Conservation (phyloP, 2,113 vertebrate species). For the Lipotes vexillifer region DNA sequence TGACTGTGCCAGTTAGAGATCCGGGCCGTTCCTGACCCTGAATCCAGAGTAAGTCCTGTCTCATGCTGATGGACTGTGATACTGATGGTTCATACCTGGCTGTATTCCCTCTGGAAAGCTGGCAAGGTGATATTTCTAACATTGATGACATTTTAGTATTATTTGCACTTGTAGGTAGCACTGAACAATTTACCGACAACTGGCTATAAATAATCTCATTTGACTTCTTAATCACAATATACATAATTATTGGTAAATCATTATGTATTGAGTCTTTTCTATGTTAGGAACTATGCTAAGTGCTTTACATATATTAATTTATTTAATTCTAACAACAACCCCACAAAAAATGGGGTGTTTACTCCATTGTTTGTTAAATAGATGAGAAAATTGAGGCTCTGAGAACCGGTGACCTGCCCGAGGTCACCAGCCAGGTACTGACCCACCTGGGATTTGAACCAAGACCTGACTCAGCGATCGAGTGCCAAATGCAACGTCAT, state of each 20-base stretch:
- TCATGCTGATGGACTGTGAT: not conserved
- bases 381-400: not conserved
- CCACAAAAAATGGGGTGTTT: not conserved
- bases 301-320: not conserved
- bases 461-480: not conserved
- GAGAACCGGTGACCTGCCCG: not conserved
- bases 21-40: not conserved
- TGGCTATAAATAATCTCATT: not conserved
- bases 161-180: not conserved
- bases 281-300: not conserved
- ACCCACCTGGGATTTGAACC: not conserved
- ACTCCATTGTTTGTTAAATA: not conserved
- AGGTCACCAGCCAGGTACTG: not conserved
- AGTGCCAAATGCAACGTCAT: fast-evolving
- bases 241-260: not conserved
- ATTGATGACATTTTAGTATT: not conserved
- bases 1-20: not conserved
- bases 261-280: not conserved
- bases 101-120: not conserved
- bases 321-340: not conserved
- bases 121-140: not conserved
- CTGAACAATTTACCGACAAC: not conserved
- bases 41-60: not conserved
- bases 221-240: not conserved
- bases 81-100: not conserved